Base-by-base conservation (phyloP, 1,140 invertebrate genomes). In the Monomorium pharaonis region DNA sequence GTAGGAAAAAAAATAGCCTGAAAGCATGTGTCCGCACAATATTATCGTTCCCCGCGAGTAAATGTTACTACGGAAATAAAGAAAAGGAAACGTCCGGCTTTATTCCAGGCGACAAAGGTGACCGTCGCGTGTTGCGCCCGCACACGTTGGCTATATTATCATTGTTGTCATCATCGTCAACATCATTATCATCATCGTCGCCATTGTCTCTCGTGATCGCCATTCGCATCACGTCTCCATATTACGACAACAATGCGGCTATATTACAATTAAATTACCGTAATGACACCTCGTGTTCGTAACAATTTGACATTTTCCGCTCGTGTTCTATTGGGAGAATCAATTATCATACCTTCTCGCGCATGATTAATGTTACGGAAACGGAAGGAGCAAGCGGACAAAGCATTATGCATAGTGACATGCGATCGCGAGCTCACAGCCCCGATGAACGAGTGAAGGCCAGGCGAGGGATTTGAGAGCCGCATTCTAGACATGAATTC, bases 191-290 rank as follows among this genome's bases (percentile, higher is more conserved):
- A 47, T 84, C 27, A 27, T 75, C 30, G 6, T 77, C 18, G 3
- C 16, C 33, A 27, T 70, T 7, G 18, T 81, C 49, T 27, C 51
- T 47, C 24, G 33, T 44, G 49, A 80, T 90, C 89, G 89, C 86
- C 88, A 91, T 67, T 90, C 88, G 88, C 83, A 89, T 91, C 37
- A 37, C 37, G 37, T 37, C 91, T 89, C 16, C 72, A 74, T 88
- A 84, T 77, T 86, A 80, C 91, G 86, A 89, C 85, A 77, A 89
- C 21, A 74, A 70, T 42, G 75, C 78, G 77, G 81, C 69, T 93
- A 92, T 92, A 90, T 93, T 93, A 93, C 91, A 93, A 86, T 92
- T 91, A 93, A 92, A 88, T 91, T 86, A 89, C 84, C 67, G 77
- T 42, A 37, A 80, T 69, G 54, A 83, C 88, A 92, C 67, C 51